Base-by-base conservation (phyloP, 2,797 vertebrate genomes). In the Liasis olivaceus region DNA sequence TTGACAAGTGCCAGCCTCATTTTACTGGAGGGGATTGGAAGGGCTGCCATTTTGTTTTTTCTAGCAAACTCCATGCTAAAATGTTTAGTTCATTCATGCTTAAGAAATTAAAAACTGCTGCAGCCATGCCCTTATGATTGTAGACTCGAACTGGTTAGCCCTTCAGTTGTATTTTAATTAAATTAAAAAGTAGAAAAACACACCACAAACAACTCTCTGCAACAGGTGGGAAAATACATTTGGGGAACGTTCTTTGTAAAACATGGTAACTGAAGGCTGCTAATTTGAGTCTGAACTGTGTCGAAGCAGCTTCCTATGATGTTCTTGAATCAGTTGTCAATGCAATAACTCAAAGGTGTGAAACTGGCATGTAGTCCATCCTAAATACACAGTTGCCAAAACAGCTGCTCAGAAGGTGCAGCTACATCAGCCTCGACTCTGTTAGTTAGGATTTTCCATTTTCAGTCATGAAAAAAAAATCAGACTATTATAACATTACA, bases 401-500 rank as follows among this genome's bases (percentile, higher is more conserved):
- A 89, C 4, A 89, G 77, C 77, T 85, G 60, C 51, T 89, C 72
- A 85, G 63, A 85, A 85, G 62, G 6, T n/a, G 51, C 56, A 58
- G 26, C 64, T 72, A 24, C 15, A 5, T 59, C 26, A 58, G 54
- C 85, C 87, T 77, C 54, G 84, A 84, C 54, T 86, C 56, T 60
- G 28, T 63, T 86, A 47, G 62, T 60, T 72, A 62, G 81, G 81
- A 86, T 90, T 92, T 92, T 92, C 88, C 92, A 60, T 90, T 92
- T 90, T 69, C 92, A 90, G 26, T 13, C 51, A 7, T 54, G 72
- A 24, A 64, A 90, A 86, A 92, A 86, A 90, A 64, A 28, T 87
- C 92, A 92, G 63, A n/a, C 84, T 92, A 89, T 92, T 89, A 51
- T 47, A 85, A 51, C 62, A 63, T 17, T 72, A 87, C 63, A 90